These are phyloP conservation scores for Flexamia atlantica DNA, from an alignment of 2,888 invertebrate genomes.

Conservation along the genomic window DNA sequence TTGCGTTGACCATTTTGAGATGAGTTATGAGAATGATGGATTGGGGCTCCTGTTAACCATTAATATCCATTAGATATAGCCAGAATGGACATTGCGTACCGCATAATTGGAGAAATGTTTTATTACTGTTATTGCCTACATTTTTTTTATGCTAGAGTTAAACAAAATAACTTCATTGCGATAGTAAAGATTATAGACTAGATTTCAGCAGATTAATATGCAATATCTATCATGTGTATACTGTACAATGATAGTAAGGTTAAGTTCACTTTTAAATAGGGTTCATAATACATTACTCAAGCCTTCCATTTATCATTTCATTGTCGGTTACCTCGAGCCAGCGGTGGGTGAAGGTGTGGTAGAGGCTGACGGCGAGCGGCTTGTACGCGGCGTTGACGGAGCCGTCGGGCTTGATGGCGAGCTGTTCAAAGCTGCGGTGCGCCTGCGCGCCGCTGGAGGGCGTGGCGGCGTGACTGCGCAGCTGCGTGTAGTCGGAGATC, in stretches of 20 bases:
- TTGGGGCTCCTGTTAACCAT: background rate
- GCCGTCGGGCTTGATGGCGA: constrained; percentile 89
- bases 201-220: too few relatives aligned
- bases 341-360: constrained; percentile 91
- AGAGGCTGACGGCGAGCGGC: constrained; percentile 93
- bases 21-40: background rate
- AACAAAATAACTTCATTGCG: too few relatives aligned
- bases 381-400: constrained; percentile 90
- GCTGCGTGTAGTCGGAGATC: constrained; percentile 97
- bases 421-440: constrained; percentile 84
- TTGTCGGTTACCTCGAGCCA: constrained; percentile 95
- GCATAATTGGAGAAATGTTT: too few relatives aligned
- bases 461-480: constrained; percentile 89
- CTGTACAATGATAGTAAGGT: too few relatives aligned
- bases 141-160: too few relatives aligned
- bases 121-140: too few relatives aligned
- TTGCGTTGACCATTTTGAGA: background rate
- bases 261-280: too few relatives aligned
- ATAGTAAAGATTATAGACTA: too few relatives aligned
- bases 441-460: constrained; percentile 74
- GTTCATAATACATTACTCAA: too few relatives aligned
- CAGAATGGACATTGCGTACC: too few relatives aligned
- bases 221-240: too few relatives aligned
- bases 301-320: too few relatives aligned
- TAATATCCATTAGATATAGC: background rate